Conservation (phyloP, 64 coral and sea anemone genomes). For the Orbicella faveolata region DNA sequence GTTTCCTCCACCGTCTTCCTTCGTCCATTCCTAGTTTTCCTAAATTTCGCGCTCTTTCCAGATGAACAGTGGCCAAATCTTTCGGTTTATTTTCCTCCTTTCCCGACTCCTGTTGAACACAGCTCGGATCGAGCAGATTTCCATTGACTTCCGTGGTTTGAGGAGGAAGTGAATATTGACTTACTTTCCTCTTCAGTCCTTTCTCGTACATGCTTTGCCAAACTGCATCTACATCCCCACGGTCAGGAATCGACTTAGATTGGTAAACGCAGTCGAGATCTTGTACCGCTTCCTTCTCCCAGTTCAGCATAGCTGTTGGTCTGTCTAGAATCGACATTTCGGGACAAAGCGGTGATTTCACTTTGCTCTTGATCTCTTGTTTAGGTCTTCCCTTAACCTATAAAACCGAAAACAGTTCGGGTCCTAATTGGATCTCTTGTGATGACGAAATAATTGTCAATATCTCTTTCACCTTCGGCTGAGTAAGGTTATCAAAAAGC, state of each 20-base stretch:
- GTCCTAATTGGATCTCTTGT: not conserved
- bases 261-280: constrained; percentile 63
- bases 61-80: constrained; percentile 56
- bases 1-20: constrained; percentile 49
- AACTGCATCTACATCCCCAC: constrained; percentile 47
- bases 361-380: not conserved
- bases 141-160: constrained; percentile 13
- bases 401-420: not conserved
- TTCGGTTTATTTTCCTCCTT: not conserved
- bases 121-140: not conserved
- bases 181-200: constrained; percentile 57
- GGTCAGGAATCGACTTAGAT: constrained; percentile 39
- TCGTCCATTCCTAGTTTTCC: constrained; percentile 41
- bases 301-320: constrained; percentile 50
- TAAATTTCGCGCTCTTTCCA: constrained; percentile 60
- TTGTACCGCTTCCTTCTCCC: constrained; percentile 37
- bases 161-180: constrained; percentile 47
- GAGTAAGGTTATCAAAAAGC: not conserved
- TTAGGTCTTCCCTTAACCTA: not conserved
- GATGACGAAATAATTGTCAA: too few relatives aligned
- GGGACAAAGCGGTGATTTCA: not conserved
- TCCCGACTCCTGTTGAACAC: not conserved
- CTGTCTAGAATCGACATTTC: constrained; percentile 56
- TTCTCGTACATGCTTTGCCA: constrained; percentile 76
- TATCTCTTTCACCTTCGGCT: not conserved